A percentile compares a stretch with the other conserved stretches of the same genome.
Evolutionary conservation across 53 echinoderm and acorn worm species (phyloP).

Genomic region (Arbacia lixula): DNA sequence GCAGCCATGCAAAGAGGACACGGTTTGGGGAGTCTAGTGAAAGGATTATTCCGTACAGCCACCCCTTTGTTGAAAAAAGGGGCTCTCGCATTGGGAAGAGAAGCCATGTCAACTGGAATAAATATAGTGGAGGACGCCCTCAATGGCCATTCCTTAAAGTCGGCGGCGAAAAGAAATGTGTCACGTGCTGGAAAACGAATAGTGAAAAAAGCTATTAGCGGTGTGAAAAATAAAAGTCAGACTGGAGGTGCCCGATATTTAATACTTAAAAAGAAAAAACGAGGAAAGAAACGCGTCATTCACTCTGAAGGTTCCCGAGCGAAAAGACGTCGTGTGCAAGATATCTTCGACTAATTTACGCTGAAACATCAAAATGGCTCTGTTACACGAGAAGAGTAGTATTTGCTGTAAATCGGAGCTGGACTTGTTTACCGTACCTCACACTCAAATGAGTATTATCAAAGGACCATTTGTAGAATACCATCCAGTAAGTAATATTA

Average conservation of each 20-base stretch:
- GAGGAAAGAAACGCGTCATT: conserved; percentile 19
- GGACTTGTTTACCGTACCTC: conserved; percentile 58
- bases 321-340: conserved; percentile 27
- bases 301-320: background rate
- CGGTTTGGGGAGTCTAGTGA: conserved; percentile 60
- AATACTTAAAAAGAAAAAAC: conserved; percentile 18
- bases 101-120: conserved; percentile 44
- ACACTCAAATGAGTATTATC: conserved; percentile 50
- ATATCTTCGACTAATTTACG: conserved; percentile 42
- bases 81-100: conserved; percentile 54
- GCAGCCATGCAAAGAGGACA: conserved; percentile 52
- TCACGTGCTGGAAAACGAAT: conserved; percentile 55
- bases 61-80: conserved; percentile 58
- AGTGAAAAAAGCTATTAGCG: background rate
- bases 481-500: conserved; percentile 44
- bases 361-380: conserved; percentile 40
- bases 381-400: conserved; percentile 41
- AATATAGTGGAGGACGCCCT: conserved; percentile 55
- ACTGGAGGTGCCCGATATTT: background rate
- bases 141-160: conserved; percentile 47
- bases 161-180: conserved; percentile 32
- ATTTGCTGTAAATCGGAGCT: conserved; percentile 55
- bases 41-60: conserved; percentile 62
- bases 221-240: conserved; percentile 10
- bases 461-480: conserved; percentile 57